Evolutionary conservation across 1,140 invertebrate species (phyloP), one percentile per base, ranked within the genome.

Genomic region (Ostrea edulis): DNA sequence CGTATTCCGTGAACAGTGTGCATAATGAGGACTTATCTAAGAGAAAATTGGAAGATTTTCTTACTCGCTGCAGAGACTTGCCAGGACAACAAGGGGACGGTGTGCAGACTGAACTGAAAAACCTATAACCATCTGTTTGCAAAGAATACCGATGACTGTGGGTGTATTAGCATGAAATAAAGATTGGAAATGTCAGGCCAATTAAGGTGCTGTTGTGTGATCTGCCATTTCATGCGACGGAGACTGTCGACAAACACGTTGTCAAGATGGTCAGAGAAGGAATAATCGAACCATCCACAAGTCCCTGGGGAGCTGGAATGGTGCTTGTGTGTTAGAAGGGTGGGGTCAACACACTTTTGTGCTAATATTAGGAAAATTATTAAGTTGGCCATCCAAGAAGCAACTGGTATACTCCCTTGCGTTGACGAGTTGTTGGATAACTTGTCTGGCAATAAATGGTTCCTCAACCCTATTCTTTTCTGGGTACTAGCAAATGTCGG

Each of bases 101-200:
- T n/a, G n/a, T n/a, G n/a, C n/a, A n/a, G n/a, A n/a, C n/a, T n/a
- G n/a, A 85, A 20, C 62, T 90, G 29, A 20, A 58, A 20, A 82
- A 87, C n/a, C 58, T 85, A 87, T 84, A 20, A 22, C 25, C 25
- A 82, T 81, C 44, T 82, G 12, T 91, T 91, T 86, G 55, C 88
- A 25, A 88, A 54, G 14, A 52, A 52, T 25, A 83, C 86, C 53
- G 35, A 55, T 22, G 88, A 87, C 29, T n/a, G 90, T 20, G 90
- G 88, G 2, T 54, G 53, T 22, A 90, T 83, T 22, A 68, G 25
- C 77, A 87, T 58, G 25, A 44, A 9, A 82, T 87, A 51, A 14
- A 82, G 22, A 82, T 35, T 9, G 71, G 71, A 25, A n/a, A 86
- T 25, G 71, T 71, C 2, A 0, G 11, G 12, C 71, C 85, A 25